Evolutionary conservation across 2,113 vertebrate genomes (phyloP), one percentile per base, ranked within the genome.

Genomic region (Eulemur rufifrons): DNA sequence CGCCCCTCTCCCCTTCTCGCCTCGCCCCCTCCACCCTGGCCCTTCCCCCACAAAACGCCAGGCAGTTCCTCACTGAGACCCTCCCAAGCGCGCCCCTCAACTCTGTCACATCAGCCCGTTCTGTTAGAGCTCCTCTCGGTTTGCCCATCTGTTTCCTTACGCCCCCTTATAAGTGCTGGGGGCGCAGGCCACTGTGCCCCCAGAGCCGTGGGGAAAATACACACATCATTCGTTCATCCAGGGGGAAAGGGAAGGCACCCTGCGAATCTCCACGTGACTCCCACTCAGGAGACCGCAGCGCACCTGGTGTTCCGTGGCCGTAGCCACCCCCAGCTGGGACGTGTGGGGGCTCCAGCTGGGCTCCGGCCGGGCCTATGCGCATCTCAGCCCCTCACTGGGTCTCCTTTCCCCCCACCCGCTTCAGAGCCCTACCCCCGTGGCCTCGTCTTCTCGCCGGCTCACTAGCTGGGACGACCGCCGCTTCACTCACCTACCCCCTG

Each of bases 401-500:
- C 90, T 76, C 50, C 61, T 23, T 52, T 50, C 25, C n/a, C 25
- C 45, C 52, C 66, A 23, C 4, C 5, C 29, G 15, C 54, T 76
- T 20, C 97, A 99, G 99, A 95, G 98, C 98, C 17, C 98, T 99
- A 97, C 99, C 99, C 4, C 99, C 99, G 0, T 92, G 99, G 32
- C 99, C 99, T 23, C 99, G 99, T 92, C 99, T 99, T 90, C 89
- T 99, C 8, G 99, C 99, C 0, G 99, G 99, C 2, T 99, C 99
- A 0, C 97, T 99, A 97, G 99, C 99, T 0, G 99, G 99, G 74
- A 99, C 98, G 11, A 99, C 99, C 0, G 99, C 99, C 0, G 97
- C 99, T 88, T 99, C 99, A 92, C 68, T 99, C 93, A 99, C 99
- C 13, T 99, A 99, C 97, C 99, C 99, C 0, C 98, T 99, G 98